phyloP scores from a whole-genome alignment of 2,797 vertebrate species.

The Argya squamiceps region DNA sequence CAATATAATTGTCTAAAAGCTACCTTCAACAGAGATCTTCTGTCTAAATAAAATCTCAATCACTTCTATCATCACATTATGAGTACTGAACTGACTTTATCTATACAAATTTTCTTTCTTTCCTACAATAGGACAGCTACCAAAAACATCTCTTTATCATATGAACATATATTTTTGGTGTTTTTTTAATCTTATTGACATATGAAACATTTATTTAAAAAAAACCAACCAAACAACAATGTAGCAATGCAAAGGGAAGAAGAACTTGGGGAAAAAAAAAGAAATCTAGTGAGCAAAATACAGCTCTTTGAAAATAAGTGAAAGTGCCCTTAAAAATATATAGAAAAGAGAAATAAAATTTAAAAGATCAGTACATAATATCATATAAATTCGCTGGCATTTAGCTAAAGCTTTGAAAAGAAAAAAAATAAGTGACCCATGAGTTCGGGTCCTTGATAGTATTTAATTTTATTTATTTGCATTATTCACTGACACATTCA shows the following conservation, averaged over 20 bases:
- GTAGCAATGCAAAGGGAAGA: background rate
- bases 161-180: background rate
- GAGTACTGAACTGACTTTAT: slow-evolving; percentile 5
- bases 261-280: background rate
- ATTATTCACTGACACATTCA: background rate
- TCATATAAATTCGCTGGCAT: background rate
- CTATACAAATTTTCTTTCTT: background rate
- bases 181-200: background rate
- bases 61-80: background rate
- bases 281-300: background rate
- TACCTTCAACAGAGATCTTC: slow-evolving; percentile 40
- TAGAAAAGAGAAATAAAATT: background rate
- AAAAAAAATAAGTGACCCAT: background rate
- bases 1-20: slow-evolving; percentile 67
- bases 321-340: background rate
- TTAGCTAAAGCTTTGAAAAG: background rate
- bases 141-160: background rate
- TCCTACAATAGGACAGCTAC: background rate
- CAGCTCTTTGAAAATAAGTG: background rate
- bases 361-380: background rate
- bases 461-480: background rate
- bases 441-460: fast-evolving
- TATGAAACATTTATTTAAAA: background rate
- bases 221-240: background rate
- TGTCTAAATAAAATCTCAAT: slow-evolving; percentile 35